Base-by-base conservation (phyloP, 37 sponge, comb jelly and placozoan species). In the Theonella swinhoei region DNA sequence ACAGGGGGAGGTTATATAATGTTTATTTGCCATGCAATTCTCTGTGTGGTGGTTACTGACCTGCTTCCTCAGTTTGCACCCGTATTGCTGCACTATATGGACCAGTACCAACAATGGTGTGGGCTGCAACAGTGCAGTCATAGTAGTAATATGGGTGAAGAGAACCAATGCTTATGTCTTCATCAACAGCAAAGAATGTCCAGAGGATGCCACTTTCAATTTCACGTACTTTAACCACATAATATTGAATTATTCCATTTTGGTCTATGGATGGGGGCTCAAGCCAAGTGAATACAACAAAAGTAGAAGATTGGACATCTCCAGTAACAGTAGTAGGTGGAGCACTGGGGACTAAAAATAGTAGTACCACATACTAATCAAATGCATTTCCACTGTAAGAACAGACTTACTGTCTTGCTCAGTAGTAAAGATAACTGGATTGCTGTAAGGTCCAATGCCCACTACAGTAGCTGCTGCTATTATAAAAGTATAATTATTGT, bases 121-220 rank as follows among this genome's bases (percentile, higher is more conserved):
- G n/a, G 14, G 88, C 88, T 42, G 88, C 76, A 20, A 87, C 82
- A 66, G 68, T 3, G 34, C 62, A 31, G 23, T 31, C 2, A 34
- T 87, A 81, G 60, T 1, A 5, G 31, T 62, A 68, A 47, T 63
- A 73, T 9, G 81, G 82, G 3, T 75, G 69, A 14, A 47, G 54
- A 17, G 54, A 47, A 7, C 54, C 54, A 47, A 47, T 47, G 11
- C 54, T 47, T 17, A 47, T 47, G 54, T 47, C 54, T 14, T 47
- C 54, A 47, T 47, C 14, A 14, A 47, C 54, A 17, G 54, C 54
- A 47, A 47, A 17, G 11, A 47, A 17, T 47, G 54, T 47, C 54
- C 54, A 75, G 4, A 42, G 14, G 2, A 24, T 26, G 19, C 59
- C 59, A 9, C 58, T 75, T 24, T 75, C 76, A 24, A 75, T 22